A percentile compares a stretch with the other conserved stretches of the same genome.
phyloP scores from a whole-genome alignment of 2,888 invertebrate species.

The Epirrhoe alternata region DNA sequence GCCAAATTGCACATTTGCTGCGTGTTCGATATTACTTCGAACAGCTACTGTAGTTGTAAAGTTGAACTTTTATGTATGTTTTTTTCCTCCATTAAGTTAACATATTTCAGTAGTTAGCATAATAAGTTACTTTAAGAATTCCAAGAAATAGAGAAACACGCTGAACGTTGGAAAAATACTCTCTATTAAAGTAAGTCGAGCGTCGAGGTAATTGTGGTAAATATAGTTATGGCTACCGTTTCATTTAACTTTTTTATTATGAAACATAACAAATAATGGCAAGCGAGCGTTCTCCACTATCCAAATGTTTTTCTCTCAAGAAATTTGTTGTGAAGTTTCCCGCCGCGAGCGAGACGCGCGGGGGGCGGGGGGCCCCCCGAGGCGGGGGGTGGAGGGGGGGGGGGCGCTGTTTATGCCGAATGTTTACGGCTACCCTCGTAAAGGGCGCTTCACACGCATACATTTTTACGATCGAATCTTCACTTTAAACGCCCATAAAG shows the following conservation, averaged over 20 bases:
- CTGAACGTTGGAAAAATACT: slow-evolving; percentile 11
- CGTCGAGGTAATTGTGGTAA: slow-evolving; percentile 19
- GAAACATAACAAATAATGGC: slow-evolving; percentile 24
- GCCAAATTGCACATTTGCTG: too few relatives aligned
- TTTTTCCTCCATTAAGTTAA: background rate
- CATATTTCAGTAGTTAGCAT: background rate
- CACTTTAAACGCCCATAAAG: slow-evolving; percentile 36
- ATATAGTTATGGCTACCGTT: slow-evolving; percentile 25
- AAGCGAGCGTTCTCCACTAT: slow-evolving; percentile 23
- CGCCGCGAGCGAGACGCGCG: slow-evolving; percentile 10
- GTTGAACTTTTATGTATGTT: too few relatives aligned
- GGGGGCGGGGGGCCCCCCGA: background rate
- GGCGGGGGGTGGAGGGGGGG: background rate
- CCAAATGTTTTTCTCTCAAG: slow-evolving; percentile 11
- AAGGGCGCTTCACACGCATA: slow-evolving; percentile 32
- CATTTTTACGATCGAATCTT: slow-evolving; percentile 37
- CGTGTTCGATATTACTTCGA: too few relatives aligned
- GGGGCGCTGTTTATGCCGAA: slow-evolving; percentile 27
- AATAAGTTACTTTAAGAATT: slow-evolving; percentile 7
- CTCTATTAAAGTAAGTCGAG: slow-evolving; percentile 7
- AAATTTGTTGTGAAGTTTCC: slow-evolving; percentile 11
- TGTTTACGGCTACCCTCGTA: slow-evolving; percentile 33
- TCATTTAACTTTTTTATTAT: slow-evolving; percentile 34
- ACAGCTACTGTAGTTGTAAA: background rate
- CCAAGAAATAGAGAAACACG: slow-evolving; percentile 9